Base-by-base conservation (phyloP, 2,797 vertebrate species). In the Premnoplex brunnescens region DNA sequence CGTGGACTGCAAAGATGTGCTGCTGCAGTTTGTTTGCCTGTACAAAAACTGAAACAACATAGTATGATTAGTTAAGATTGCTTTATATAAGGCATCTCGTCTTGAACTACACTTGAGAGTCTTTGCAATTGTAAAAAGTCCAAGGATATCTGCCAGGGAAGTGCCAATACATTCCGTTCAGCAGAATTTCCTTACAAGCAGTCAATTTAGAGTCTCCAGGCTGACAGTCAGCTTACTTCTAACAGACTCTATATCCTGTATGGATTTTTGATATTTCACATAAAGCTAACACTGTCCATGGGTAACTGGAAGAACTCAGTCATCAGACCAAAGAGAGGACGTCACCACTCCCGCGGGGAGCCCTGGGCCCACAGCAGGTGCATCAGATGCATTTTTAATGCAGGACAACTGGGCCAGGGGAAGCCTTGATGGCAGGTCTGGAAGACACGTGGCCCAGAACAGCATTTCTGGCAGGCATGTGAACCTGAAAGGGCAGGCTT, bases 1-100 rank as follows among this genome's bases (percentile, higher is more conserved):
- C 99, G 0, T 99, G 99, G 89, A 99, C 99, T 30, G 99, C 99
- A 77, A 99, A 99, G 97, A 99, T 99, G 97, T 99, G 99, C 97
- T 99, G 99, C 98, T 99, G 99, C 94, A 99, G 98, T 98, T 99
- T 99, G 98, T 99, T 99, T 96, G 99, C 99, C 98, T 99, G 99
- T 96, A 99, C 99, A 63, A 99, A 99, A 97, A 99, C 99, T 99
- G 97, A 36, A 96, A 93, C 36, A 32, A 51, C 49, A 93, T 4
- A 63, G 1, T 3, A 79, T 5, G 1, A 8, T 98, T 93, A 98
- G 82, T 62, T 77, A 26, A 37, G 44, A 85, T 56, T 14, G 32
- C 34, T 56, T 55, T 6, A 0, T 10, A 4, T 22, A 60, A 93
- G 37, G 64, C 54, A 44, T 11, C 77, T 75, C 1, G 0, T 43